Percentiles rank a stretch among this genome's conserved stretches.
phyloP scores from a whole-genome alignment of 2,113 vertebrate species.

The Lates calcarifer region DNA sequence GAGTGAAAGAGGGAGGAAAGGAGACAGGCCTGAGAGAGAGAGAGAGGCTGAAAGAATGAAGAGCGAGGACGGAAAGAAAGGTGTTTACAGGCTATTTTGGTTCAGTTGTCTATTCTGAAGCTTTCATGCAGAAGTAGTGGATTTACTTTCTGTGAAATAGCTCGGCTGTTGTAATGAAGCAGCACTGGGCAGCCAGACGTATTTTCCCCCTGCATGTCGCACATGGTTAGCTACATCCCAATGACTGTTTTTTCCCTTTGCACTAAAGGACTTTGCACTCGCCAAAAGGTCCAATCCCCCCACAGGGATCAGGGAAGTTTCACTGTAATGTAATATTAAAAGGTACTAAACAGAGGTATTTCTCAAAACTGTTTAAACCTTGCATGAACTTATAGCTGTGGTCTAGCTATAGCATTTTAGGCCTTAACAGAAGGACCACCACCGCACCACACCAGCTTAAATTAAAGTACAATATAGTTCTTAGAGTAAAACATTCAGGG shows the following conservation, averaged over 20 bases:
- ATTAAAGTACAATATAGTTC: not conserved
- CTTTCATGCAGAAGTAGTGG: constrained; percentile 67
- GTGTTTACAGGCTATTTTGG: constrained; percentile 60
- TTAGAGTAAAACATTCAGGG: not conserved
- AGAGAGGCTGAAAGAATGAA: constrained; percentile 15
- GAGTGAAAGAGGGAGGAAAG: not conserved
- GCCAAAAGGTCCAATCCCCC: not conserved
- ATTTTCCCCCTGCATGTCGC: constrained; percentile 26
- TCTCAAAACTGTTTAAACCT: not conserved
- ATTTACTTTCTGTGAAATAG: constrained; percentile 41
- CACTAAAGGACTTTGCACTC: not conserved
- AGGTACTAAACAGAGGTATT: not conserved
- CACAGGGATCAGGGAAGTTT: not conserved
- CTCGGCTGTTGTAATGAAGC: constrained; percentile 37
- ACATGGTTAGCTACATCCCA: constrained; percentile 16
- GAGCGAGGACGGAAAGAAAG: constrained; percentile 31
- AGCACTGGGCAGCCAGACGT: constrained; percentile 4
- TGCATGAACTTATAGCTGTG: not conserved
- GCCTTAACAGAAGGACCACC: not conserved
- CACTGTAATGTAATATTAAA: not conserved
- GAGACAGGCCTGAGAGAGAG: not conserved
- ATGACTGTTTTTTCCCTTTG: not conserved
- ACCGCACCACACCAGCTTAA: not conserved
- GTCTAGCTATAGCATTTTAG: no score
- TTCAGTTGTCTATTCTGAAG: constrained; percentile 34